Evolutionary conservation across 2,113 vertebrate species (phyloP).

Genomic region (Axis porcinus): DNA sequence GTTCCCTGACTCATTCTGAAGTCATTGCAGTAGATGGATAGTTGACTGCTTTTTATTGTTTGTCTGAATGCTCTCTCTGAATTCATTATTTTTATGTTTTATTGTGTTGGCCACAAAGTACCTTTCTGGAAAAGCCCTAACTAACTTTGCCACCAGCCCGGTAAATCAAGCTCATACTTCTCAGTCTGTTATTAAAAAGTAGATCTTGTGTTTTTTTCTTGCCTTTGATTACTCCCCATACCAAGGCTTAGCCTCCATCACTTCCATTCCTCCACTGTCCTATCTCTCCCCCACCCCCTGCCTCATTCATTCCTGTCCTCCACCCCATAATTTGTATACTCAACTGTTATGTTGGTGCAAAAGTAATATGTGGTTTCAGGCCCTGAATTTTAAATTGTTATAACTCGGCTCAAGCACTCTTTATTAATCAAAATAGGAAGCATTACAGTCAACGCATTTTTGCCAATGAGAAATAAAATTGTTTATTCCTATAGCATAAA

Average conservation of each 20-base stretch:
- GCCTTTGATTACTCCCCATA: neutral
- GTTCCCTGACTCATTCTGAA: neutral
- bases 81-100: neutral
- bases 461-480: neutral
- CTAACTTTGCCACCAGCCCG: neutral
- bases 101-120: neutral
- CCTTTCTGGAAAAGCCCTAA: neutral
- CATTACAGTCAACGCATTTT: neutral
- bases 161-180: neutral
- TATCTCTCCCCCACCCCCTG: rapidly evolving
- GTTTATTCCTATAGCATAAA: neutral
- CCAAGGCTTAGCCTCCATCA: neutral
- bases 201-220: neutral
- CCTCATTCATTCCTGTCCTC: neutral
- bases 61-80: neutral
- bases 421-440: neutral
- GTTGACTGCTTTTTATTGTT: neutral
- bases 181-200: neutral
- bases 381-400: neutral
- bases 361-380: neutral
- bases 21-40: neutral
- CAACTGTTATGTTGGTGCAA: neutral
- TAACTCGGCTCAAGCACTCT: neutral
- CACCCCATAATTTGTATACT: too few species aligned
- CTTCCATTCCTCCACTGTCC: neutral